Percentiles rank a stretch among this genome's conserved stretches.
phyloP scores from a whole-genome alignment of 2,888 invertebrate genomes.

The Ormyrus nitidulus region DNA sequence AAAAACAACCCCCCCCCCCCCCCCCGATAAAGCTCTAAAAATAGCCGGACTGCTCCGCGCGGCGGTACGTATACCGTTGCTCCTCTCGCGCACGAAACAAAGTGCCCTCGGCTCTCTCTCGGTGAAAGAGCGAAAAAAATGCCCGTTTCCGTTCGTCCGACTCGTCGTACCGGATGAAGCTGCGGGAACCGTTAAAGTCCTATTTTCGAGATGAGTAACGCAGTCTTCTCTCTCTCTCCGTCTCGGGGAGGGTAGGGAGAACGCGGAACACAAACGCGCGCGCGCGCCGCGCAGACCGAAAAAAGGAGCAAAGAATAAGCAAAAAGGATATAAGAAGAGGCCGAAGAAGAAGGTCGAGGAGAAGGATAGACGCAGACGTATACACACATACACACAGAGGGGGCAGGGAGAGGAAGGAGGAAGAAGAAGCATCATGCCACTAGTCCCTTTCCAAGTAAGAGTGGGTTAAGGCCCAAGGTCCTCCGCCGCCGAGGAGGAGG shows the following conservation, averaged over 20 bases:
- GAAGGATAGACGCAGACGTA: constrained; percentile 7
- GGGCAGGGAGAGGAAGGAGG: constrained; percentile 22
- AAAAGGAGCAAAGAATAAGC: constrained; percentile 11
- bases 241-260: background rate
- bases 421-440: constrained; percentile 60
- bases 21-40: constrained; percentile 33
- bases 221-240: constrained; percentile 13
- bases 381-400: background rate
- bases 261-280: background rate
- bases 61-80: background rate
- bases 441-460: constrained; percentile 72
- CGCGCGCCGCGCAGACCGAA: background rate
- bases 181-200: constrained; percentile 54
- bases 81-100: constrained; percentile 37
- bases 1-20: no score
- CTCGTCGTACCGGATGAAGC: constrained; percentile 42
- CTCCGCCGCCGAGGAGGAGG: constrained; percentile 52
- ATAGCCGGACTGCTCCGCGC: background rate
- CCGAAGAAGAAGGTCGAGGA: constrained; percentile 41
- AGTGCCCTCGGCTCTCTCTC: background rate
- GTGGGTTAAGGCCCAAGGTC: constrained; percentile 74
- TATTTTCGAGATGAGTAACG: constrained; percentile 57
- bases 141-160: constrained; percentile 49
- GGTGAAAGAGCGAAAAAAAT: constrained; percentile 16
- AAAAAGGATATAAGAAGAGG: constrained; percentile 8